Conservation (phyloP, 2,888 invertebrate species). For the Bhutanitis thaidina region DNA sequence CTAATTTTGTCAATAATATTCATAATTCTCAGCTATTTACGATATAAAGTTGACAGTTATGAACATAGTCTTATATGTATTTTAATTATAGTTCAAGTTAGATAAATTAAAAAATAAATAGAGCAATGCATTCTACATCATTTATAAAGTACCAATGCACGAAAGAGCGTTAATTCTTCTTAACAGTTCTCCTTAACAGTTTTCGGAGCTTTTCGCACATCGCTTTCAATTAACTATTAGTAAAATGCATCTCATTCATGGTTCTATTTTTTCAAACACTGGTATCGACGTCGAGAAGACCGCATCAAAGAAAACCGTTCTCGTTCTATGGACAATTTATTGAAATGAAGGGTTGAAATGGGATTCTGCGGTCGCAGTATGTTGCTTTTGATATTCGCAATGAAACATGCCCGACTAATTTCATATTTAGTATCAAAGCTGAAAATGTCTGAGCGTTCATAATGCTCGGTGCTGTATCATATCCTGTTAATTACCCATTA, state of each 20-base stretch:
- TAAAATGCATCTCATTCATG: not conserved
- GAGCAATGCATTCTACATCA: too few relatives aligned
- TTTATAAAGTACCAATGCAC: too few relatives aligned
- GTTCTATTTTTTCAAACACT: conserved; percentile 13
- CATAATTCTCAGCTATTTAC: too few relatives aligned
- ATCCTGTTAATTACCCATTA: not conserved
- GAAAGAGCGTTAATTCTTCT: too few relatives aligned
- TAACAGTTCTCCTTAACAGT: too few relatives aligned
- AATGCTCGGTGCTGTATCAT: not conserved
- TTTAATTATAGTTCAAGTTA: too few relatives aligned
- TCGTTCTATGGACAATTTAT: conserved; percentile 31
- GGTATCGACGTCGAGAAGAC: conserved; percentile 15
- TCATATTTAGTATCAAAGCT: conserved; percentile 20
- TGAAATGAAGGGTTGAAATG: conserved; percentile 36
- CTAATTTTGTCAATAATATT: too few relatives aligned
- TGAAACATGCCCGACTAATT: conserved; percentile 19
- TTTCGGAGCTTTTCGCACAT: too few relatives aligned
- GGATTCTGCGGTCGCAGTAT: conserved; percentile 30
- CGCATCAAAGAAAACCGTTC: conserved; percentile 33
- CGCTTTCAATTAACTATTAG: too few relatives aligned
- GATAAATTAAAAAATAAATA: too few relatives aligned
- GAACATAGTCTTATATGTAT: too few relatives aligned
- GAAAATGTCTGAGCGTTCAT: not conserved
- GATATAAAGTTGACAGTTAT: too few relatives aligned
- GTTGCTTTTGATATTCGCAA: conserved; percentile 21